phyloP scores from a whole-genome alignment of 2,113 vertebrate genomes.

The Sprattus sprattus region DNA sequence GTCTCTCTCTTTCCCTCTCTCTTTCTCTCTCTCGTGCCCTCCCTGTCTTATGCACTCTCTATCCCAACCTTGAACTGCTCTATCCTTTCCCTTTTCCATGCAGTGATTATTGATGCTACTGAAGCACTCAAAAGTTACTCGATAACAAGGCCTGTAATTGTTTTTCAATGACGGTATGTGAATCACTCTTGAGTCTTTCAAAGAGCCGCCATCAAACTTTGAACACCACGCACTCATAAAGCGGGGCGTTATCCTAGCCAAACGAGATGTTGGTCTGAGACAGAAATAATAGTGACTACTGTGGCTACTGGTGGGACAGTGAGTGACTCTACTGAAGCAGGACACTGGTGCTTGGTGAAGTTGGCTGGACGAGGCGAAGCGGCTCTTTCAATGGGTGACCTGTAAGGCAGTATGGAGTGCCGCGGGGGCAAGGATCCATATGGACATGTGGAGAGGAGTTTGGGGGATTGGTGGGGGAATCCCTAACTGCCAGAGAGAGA shows the following conservation, averaged over 20 bases:
- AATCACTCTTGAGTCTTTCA: background rate
- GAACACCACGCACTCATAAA: background rate
- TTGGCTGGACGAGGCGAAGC: background rate
- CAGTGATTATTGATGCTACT: background rate
- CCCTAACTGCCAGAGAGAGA: background rate
- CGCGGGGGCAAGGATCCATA: background rate
- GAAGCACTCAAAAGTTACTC: background rate
- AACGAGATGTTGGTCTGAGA: background rate
- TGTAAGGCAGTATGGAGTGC: background rate
- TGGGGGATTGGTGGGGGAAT: slow-evolving; percentile 22
- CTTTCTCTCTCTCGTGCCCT: background rate
- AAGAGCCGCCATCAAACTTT: background rate
- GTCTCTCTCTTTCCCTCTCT: background rate
- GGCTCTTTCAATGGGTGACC: background rate
- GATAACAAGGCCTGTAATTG: background rate
- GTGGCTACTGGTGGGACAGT: background rate
- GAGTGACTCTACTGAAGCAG: background rate
- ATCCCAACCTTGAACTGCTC: background rate
- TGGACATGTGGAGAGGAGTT: background rate
- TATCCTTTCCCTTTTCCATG: background rate
- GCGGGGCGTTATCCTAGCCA: background rate
- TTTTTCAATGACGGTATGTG: background rate
- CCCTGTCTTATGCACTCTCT: background rate
- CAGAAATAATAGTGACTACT: background rate
- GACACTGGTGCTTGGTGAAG: background rate